These are phyloP conservation scores for Amblyraja radiata DNA, from an alignment of 2,797 vertebrate genomes.

Conservation along the genomic window DNA sequence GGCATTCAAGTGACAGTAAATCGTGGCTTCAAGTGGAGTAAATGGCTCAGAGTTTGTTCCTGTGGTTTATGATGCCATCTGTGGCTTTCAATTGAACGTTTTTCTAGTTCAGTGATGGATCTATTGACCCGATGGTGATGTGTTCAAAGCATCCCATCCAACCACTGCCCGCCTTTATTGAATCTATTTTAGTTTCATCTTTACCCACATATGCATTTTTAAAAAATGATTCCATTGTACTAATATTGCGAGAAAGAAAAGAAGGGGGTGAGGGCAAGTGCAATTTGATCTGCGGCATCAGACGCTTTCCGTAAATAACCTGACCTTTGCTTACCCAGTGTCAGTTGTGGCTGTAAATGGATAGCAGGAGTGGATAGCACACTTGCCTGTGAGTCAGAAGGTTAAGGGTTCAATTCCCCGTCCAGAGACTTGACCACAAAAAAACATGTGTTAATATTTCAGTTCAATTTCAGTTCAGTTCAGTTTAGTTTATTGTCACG, in stretches of 20 bases:
- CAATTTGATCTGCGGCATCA: background rate
- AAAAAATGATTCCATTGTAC: background rate
- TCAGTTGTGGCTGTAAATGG: too few species aligned
- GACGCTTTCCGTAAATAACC: background rate
- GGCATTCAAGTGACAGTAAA: background rate
- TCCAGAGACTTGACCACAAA: too few species aligned
- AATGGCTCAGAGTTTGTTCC: background rate
- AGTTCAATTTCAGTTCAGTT: too few species aligned
- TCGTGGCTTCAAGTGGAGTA: too few species aligned
- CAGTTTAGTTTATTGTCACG: too few species aligned
- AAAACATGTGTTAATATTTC: too few species aligned
- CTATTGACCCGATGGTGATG: background rate
- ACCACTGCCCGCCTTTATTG: background rate
- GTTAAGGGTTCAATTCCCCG: too few species aligned
- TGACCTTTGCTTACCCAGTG: background rate
- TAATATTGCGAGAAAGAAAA: background rate
- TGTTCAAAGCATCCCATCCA: background rate
- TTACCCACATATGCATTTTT: slow-evolving; percentile 1
- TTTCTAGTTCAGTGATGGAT: background rate
- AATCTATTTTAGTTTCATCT: slow-evolving; percentile 3
- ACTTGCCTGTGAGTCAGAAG: too few species aligned
- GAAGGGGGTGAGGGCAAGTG: background rate
- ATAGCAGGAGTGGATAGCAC: too few species aligned
- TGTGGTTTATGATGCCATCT: slow-evolving; percentile 19
- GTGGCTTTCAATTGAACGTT: background rate